Evolutionary conservation across 2,113 vertebrate species (phyloP).

Genomic region (Arenaria interpres): DNA sequence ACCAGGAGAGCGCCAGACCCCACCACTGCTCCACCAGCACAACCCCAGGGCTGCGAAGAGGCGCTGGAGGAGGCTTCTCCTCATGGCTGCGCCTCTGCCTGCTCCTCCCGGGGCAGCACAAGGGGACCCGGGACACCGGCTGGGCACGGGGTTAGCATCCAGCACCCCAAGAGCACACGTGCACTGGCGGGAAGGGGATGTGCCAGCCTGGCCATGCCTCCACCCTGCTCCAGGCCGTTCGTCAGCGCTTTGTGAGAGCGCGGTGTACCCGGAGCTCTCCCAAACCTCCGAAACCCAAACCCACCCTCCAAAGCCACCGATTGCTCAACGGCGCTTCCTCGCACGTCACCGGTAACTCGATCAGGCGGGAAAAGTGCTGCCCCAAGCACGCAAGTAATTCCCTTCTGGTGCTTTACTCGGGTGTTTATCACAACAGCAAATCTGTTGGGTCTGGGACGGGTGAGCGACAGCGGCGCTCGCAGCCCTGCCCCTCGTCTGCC

Average conservation of each 20-base stretch:
- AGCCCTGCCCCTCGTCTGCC: accelerated
- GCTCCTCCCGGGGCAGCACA: accelerated
- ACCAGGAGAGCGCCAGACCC: not conserved
- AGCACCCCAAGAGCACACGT: accelerated
- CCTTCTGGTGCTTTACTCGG: not conserved
- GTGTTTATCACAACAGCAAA: not conserved
- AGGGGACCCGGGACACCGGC: accelerated
- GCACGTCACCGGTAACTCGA: not conserved
- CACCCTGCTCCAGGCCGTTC: accelerated
- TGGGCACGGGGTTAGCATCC: accelerated
- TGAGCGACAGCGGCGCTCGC: accelerated
- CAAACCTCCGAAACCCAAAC: not conserved
- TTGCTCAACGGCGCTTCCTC: not conserved
- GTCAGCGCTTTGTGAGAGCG: not conserved
- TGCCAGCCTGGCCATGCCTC: not conserved
- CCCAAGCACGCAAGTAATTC: not conserved
- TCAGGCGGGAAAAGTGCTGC: not conserved
- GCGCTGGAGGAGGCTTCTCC: not conserved
- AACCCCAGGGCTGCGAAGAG: not conserved
- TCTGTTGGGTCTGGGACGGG: not conserved
- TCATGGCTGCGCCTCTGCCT: not conserved
- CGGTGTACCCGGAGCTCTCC: accelerated
- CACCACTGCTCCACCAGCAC: accelerated
- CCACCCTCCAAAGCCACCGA: not conserved
- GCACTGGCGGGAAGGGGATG: accelerated